Base-by-base conservation (phyloP, 2,888 invertebrate genomes). In the Diadromus collaris region DNA sequence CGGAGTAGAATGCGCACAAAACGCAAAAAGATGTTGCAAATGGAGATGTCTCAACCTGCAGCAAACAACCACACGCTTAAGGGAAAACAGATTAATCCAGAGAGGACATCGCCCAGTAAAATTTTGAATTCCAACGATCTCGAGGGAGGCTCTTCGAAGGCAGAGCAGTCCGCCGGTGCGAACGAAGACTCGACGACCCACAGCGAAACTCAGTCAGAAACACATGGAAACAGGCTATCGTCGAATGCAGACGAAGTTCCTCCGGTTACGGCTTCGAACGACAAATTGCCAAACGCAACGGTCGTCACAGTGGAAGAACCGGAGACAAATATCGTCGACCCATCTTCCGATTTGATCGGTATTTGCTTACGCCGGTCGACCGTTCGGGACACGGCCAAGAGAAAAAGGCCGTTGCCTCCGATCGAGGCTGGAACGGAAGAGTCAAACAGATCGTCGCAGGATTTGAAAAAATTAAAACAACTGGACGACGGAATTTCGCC, bases 331-430 rank as follows among this genome's bases (percentile, higher is more conserved):
- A 56, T 29, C 29, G 6, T 29, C 27, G 1, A 13, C 29, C 6
- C 6, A 29, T 0, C 27, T 6, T 5, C 16, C 29, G 56, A 29
- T 6, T 2, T 16, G 27, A 56, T 56, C 13, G 56, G 2, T 1
- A 56, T 5, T 56, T 6, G 16, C 2, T 29, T 29, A n/a, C 27
- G 6, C n/a, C 29, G 29, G 2, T 27, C n/a, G 16, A n/a, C 16
- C 56, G n/a, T 56, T 29, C 56, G 29, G 5, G n/a, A 29, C 56
- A 56, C 29, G 56, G n/a, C 5, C 16, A 56, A 56, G 56, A 27
- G 56, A 2, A 56, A 56, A 56, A 56, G 56, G 29, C 27, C 6
- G 6, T 56, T 29, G 29, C 16, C 7, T 29, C n/a, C 29, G 16
- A 16, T 6, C 29, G 56, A n/a, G 2, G 16, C 29, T 6, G 56